Conservation (phyloP, 2,888 invertebrate species). For the Sinodicranocentrus sp. region DNA sequence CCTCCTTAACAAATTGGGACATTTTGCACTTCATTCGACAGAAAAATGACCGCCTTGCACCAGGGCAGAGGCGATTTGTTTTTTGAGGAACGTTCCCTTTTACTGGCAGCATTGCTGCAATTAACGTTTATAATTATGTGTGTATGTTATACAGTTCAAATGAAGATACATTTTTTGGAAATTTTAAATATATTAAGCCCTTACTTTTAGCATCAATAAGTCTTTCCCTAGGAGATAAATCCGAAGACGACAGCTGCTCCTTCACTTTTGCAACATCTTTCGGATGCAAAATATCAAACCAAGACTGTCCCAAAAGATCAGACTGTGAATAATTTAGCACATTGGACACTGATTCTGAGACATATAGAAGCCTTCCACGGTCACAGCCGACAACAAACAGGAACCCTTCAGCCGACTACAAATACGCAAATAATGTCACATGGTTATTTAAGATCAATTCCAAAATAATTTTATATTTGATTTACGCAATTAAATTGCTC, state of each 20-base stretch:
- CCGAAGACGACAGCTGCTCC: constrained; percentile 94
- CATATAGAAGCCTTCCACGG: constrained; percentile 92
- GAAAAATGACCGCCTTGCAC: constrained; percentile 94
- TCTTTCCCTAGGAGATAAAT: constrained; percentile 91
- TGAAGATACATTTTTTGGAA: constrained; percentile 46
- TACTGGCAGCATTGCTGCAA: constrained; percentile 92
- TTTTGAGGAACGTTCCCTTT: constrained; percentile 90
- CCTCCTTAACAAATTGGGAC: constrained; percentile 85
- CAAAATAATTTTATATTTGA: not conserved
- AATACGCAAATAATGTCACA: constrained; percentile 77
- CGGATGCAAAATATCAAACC: constrained; percentile 96
- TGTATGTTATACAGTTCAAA: not conserved
- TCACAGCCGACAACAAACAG: constrained; percentile 96
- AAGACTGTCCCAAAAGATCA: constrained; percentile 93
- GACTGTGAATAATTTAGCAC: constrained; percentile 91
- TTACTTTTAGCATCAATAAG: constrained; percentile 97
- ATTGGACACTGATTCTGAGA: constrained; percentile 91
- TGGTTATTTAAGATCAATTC: not conserved
- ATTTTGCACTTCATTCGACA: constrained; percentile 93
- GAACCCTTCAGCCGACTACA: constrained; percentile 94
- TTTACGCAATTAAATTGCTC: not conserved
- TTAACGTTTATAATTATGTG: not conserved
- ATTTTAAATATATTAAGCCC: not conserved
- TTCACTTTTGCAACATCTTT: constrained; percentile 97
- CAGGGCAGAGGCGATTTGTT: constrained; percentile 89